These are phyloP conservation scores for Syngnathoides biaculeatus DNA, from an alignment of 2,113 vertebrate species.

Conservation along the genomic window DNA sequence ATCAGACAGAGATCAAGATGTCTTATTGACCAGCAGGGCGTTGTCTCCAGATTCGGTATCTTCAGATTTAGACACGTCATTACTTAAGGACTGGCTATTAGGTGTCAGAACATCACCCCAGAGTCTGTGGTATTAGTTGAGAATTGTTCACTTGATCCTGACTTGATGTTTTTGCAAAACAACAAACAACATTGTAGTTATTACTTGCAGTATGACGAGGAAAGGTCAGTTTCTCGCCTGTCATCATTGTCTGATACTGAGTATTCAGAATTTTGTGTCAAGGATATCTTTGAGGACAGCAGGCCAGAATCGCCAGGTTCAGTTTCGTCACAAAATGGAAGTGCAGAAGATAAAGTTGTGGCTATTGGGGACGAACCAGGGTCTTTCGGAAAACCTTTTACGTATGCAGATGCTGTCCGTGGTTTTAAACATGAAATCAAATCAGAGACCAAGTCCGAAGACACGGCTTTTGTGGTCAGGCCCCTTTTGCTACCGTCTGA, in stretches of 20 bases:
- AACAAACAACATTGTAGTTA: constrained; percentile 28
- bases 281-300: constrained; percentile 6
- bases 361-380: too few species aligned
- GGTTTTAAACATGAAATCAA: neutral
- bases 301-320: constrained; percentile 8
- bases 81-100: neutral
- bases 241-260: constrained; percentile 3
- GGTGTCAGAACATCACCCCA: neutral
- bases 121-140: constrained; percentile 15
- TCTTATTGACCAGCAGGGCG: neutral
- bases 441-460: rapidly evolving
- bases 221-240: constrained; percentile 9
- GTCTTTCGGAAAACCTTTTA: neutral
- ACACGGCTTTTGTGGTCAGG: neutral
- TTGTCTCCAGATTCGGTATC: constrained; percentile 23
- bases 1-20: too few species aligned
- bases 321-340: neutral
- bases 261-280: neutral
- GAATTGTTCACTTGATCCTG: neutral
- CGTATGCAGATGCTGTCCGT: constrained; percentile 31
- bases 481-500: neutral
- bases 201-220: constrained; percentile 10
- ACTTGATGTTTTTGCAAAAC: neutral
- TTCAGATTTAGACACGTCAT: constrained; percentile 6
- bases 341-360: neutral